These are phyloP conservation scores for Agonopterix heracliana DNA, from an alignment of 2,888 invertebrate genomes.

Conservation along the genomic window DNA sequence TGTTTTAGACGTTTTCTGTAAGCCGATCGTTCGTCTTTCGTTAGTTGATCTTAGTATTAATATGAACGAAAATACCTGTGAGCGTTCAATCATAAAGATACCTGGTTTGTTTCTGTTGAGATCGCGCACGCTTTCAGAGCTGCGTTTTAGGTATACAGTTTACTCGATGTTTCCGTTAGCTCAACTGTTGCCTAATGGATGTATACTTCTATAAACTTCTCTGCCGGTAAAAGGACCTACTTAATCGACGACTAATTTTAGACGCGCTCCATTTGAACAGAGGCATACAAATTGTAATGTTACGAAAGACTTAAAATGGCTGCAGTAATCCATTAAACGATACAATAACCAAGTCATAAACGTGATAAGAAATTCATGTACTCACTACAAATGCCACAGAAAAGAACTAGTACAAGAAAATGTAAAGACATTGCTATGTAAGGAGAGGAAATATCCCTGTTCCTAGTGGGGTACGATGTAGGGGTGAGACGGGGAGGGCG, in stretches of 20 bases:
- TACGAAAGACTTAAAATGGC: too few relatives aligned
- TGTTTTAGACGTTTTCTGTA: slow-evolving; percentile 53
- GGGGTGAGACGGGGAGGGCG: slow-evolving; percentile 23
- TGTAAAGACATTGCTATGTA: slow-evolving; percentile 44
- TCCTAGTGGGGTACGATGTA: slow-evolving; percentile 20
- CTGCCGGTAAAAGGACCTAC: background rate
- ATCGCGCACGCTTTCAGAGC: slow-evolving; percentile 35
- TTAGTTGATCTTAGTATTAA: slow-evolving; percentile 5
- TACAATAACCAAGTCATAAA: too few relatives aligned
- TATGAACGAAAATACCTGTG: slow-evolving; percentile 51
- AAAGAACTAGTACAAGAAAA: slow-evolving; percentile 30
- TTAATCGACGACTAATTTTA: too few relatives aligned
- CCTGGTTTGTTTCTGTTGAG: slow-evolving; percentile 72
- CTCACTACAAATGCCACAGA: too few relatives aligned
- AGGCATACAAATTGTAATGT: too few relatives aligned
- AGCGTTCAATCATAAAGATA: slow-evolving; percentile 70
- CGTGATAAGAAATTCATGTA: too few relatives aligned
- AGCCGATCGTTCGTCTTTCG: slow-evolving; percentile 60
- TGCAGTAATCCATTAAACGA: too few relatives aligned
- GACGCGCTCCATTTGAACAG: too few relatives aligned
- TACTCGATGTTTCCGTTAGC: slow-evolving; percentile 42
- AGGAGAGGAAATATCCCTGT: slow-evolving; percentile 55
- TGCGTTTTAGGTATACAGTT: slow-evolving; percentile 41
- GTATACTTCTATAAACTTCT: slow-evolving; percentile 13
- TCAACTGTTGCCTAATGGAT: slow-evolving; percentile 36